These are phyloP conservation scores for Icerya purchasi DNA, from an alignment of 2,888 invertebrate genomes.

Conservation along the genomic window DNA sequence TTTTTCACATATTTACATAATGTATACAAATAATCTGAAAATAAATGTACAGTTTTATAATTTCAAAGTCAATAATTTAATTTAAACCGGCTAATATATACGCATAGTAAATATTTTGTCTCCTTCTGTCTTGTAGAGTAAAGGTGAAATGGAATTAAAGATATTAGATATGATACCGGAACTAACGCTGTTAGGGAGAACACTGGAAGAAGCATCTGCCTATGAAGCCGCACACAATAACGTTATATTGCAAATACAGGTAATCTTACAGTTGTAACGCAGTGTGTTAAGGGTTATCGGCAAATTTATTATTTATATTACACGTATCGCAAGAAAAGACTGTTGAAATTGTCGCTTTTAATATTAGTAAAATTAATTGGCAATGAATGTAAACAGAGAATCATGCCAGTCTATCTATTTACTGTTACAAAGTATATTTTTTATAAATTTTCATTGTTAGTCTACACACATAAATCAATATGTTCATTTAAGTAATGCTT, in stretches of 20 bases:
- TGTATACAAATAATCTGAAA: background rate
- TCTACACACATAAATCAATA: no score
- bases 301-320: no score
- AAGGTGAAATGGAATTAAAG: conserved; percentile 60
- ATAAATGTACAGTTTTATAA: background rate
- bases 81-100: conserved; percentile 1
- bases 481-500: no score
- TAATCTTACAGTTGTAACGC: no score
- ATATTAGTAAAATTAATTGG: no score
- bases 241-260: conserved; percentile 61
- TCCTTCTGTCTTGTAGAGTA: conserved; percentile 41
- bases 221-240: conserved; percentile 61
- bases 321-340: no score
- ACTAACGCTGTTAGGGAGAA: conserved; percentile 55
- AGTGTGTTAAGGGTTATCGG: no score
- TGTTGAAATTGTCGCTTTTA: no score
- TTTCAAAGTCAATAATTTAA: background rate
- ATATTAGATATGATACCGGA: conserved; percentile 68
- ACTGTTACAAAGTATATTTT: no score
- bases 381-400: no score
- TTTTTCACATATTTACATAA: background rate
- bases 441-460: no score
- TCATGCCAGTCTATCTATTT: no score
- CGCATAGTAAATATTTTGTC: background rate
- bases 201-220: conserved; percentile 49